phyloP scores from a whole-genome alignment of 2,888 invertebrate genomes.

The Cheilosia vernalis region DNA sequence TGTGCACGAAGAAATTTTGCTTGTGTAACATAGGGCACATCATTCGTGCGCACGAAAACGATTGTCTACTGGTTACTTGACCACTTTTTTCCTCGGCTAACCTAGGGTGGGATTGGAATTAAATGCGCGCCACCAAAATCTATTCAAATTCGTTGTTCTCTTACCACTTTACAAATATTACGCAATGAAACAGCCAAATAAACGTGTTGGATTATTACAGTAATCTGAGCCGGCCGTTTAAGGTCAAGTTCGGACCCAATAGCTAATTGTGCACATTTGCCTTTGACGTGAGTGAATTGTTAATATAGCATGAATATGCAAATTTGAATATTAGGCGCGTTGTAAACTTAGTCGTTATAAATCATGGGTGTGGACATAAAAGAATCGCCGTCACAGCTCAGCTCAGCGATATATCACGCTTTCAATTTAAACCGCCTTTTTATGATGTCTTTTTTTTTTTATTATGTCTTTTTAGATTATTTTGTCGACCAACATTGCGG shows the following conservation, averaged over 20 bases:
- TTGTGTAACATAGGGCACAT: no score
- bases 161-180: background rate
- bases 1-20: no score
- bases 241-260: background rate
- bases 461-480: conserved; percentile 88
- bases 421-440: no score
- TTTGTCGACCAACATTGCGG: conserved; percentile 98
- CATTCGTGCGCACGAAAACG: no score
- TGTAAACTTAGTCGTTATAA: background rate
- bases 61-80: no score
- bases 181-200: background rate
- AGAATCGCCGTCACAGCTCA: background rate
- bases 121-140: no score
- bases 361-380: background rate
- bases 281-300: background rate
- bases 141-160: no score
- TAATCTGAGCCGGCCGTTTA: background rate
- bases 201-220: background rate
- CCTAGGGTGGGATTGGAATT: no score
- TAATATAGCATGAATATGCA: conserved; percentile 1
- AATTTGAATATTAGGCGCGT: background rate
- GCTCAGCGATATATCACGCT: background rate
- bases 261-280: background rate
- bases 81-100: no score
- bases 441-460: conserved; percentile 1